Conservation (phyloP, 2,113 vertebrate genomes). For the Ophiodon elongatus region DNA sequence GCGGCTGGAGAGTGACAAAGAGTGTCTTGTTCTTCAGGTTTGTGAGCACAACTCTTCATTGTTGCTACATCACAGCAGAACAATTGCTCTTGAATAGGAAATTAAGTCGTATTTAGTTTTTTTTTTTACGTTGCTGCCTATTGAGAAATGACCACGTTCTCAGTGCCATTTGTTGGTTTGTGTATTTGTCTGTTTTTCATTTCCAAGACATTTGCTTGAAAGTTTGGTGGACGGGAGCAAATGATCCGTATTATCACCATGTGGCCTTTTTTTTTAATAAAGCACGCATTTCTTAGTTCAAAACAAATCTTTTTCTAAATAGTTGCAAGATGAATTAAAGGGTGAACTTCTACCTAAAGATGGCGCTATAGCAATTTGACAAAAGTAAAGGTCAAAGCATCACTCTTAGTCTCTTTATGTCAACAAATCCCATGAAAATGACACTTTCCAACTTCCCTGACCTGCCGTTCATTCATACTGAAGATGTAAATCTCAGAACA, state of each 20-base stretch:
- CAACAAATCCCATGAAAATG: not conserved
- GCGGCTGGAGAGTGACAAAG: constrained; percentile 96
- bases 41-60: constrained; percentile 48
- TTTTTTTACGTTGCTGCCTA: not conserved
- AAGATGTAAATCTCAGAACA: not conserved
- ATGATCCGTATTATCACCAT: not conserved
- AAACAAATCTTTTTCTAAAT: not conserved
- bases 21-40: constrained; percentile 97
- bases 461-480: not conserved
- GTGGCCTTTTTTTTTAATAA: not conserved
- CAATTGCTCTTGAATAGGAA: constrained; percentile 12
- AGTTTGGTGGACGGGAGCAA: not conserved
- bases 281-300: not conserved
- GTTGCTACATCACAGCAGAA: not conserved
- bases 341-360: not conserved
- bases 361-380: not conserved
- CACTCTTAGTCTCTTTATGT: not conserved
- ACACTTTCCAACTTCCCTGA: not conserved
- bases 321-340: not conserved
- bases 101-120: not conserved
- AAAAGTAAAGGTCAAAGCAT: not conserved
- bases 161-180: not conserved
- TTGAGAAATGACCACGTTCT: not conserved
- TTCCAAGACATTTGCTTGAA: not conserved
- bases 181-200: not conserved